A percentile compares a stretch with the other conserved stretches of the same genome.
These are phyloP conservation scores for Drosophila sproati DNA, from an alignment of 1,140 invertebrate species.

Conservation along the genomic window DNA sequence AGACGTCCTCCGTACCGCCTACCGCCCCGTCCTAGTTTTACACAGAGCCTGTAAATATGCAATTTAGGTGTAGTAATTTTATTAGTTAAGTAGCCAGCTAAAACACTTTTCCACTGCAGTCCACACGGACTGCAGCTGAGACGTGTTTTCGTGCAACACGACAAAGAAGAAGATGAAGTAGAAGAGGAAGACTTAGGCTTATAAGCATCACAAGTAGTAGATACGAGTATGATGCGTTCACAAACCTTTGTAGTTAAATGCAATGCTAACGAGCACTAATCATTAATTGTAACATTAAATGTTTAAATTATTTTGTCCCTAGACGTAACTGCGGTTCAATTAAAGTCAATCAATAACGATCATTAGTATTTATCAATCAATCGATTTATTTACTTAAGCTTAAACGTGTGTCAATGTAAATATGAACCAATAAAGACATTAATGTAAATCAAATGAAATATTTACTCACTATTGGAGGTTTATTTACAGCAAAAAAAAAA, in stretches of 20 bases:
- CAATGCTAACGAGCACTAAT: conserved; percentile 70
- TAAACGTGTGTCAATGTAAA: conserved; percentile 59
- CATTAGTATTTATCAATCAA: conserved; percentile 38
- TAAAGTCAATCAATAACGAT: conserved; percentile 41
- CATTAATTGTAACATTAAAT: conserved; percentile 65
- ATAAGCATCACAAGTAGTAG: conserved; percentile 1
- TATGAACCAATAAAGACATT: conserved; percentile 46
- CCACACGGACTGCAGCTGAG: conserved; percentile 68
- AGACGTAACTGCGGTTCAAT: conserved; percentile 41
- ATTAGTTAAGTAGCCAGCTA: conserved; percentile 38
- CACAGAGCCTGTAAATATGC: conserved; percentile 62
- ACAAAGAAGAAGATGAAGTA: conserved; percentile 12
- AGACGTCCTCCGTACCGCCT: neutral
- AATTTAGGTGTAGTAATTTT: conserved; percentile 42
- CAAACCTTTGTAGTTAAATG: conserved; percentile 31
- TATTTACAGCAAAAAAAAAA: no score
- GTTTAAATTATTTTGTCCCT: conserved; percentile 62
- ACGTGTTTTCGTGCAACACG: conserved; percentile 59
- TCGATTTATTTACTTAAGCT: conserved; percentile 38
- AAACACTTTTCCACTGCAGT: conserved; percentile 79
- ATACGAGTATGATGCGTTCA: conserved; percentile 12
- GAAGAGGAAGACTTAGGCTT: conserved; percentile 54
- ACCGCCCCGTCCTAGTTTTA: conserved; percentile 17
- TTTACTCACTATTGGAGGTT: no score
- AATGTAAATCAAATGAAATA: conserved; percentile 11